Conservation (phyloP, 2,113 vertebrate species). For the Pollachius pollachius region DNA sequence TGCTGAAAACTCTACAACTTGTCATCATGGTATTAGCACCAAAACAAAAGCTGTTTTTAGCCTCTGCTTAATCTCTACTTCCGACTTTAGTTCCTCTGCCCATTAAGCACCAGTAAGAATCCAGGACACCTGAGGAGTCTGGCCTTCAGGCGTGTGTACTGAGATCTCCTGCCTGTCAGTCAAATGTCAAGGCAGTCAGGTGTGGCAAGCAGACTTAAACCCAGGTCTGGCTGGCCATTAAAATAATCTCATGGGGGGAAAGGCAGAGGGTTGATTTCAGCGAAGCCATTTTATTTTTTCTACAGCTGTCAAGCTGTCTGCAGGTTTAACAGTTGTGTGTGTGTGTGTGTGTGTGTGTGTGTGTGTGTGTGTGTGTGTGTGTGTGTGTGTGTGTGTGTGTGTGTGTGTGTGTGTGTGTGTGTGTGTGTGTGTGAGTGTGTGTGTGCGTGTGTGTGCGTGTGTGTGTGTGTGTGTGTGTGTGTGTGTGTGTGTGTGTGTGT, state of each 20-base stretch:
- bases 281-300: slow-evolving; percentile 33
- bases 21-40: slow-evolving; percentile 40
- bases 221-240: slow-evolving; percentile 55
- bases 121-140: slow-evolving; percentile 44
- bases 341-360: slow-evolving; percentile 33
- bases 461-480: slow-evolving; percentile 33
- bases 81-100: slow-evolving; percentile 36
- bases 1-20: slow-evolving; percentile 14
- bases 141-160: slow-evolving; percentile 50
- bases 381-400: slow-evolving; percentile 29
- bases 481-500: slow-evolving; percentile 30
- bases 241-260: slow-evolving; percentile 41
- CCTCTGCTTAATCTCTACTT: slow-evolving; percentile 43
- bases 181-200: slow-evolving; percentile 60
- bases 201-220: slow-evolving; percentile 41
- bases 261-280: slow-evolving; percentile 43
- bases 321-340: slow-evolving; percentile 34
- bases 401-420: slow-evolving; percentile 33
- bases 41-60: slow-evolving; percentile 31
- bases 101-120: slow-evolving; percentile 40
- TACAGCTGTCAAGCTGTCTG: slow-evolving; percentile 58
- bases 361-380: slow-evolving; percentile 37
- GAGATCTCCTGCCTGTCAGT: slow-evolving; percentile 71
- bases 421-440: slow-evolving; percentile 34
- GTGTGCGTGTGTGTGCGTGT: slow-evolving; percentile 33